Base-by-base conservation (phyloP, 2,113 vertebrate genomes). In the Etheostoma cragini region DNA sequence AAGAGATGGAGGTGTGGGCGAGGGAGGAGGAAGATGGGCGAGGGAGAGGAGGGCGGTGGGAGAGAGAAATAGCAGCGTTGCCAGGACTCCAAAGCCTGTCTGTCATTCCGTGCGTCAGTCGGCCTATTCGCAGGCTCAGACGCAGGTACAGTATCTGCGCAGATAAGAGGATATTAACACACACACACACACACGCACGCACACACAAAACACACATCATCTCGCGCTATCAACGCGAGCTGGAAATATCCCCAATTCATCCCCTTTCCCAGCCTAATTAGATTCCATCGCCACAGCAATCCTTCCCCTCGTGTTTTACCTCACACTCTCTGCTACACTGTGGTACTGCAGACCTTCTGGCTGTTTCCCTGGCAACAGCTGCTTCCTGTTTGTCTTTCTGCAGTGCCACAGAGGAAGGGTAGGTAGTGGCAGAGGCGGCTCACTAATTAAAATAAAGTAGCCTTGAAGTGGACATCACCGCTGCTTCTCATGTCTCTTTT, bases 341-440 rank as follows among this genome's bases (percentile, higher is more conserved):
- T 52, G 86, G 77, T 62, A 61, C 82, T 72, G 65, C 79, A 90
- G 83, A 88, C 80, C 91, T 88, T 88, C 81, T 86, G 85, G 81
- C 86, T 87, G 94, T 95, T 94, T 93, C 94, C 94, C 83, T 95
- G 91, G 94, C 89, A 95, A 95, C 94, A 93, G 92, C 94, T 93
- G 94, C 91, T 94, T 95, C 94, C 94, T 94, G 94, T 94, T 94
- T 94, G 93, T 93, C 92, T 89, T 86, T 86, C 88, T 83, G 78
- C 62, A 80, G 93, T 94, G 87, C 90, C 80, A 91, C 75, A 66
- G 87, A 86, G 76, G 85, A 78, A 67, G 82, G 61, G 58, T 46
- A 71, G 30, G 3, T 22, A 26, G 68, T 24, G 26, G 70, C 58
- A 16, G 45, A 5, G 5, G 50, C 14, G 7, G 79, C 49, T 87